Conservation (phyloP, 92 coral and sea anemone species). For the Anthopleura xanthogrammica region DNA sequence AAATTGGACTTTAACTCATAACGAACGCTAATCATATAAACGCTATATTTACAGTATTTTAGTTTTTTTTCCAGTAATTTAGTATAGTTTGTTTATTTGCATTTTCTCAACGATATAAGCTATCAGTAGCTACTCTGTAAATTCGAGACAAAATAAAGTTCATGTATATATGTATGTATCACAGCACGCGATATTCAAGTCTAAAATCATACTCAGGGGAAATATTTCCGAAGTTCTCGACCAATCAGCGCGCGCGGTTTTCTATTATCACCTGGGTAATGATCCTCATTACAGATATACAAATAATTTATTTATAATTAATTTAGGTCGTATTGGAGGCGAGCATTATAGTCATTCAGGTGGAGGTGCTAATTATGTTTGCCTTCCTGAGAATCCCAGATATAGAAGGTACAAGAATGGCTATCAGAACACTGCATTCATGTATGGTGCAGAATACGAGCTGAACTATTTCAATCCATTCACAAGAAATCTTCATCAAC, state of each 20-base stretch:
- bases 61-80: not conserved
- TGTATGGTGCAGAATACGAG: too few relatives aligned
- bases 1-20: not conserved
- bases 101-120: conserved; percentile 11
- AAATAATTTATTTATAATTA: too few relatives aligned
- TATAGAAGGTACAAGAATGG: conserved; percentile 1
- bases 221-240: too few relatives aligned
- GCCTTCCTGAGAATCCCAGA: conserved; percentile 5
- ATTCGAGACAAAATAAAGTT: conserved; percentile 2
- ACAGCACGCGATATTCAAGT: too few relatives aligned
- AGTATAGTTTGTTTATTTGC: not conserved
- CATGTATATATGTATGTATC: not conserved
- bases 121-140: not conserved
- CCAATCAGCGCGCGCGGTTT: too few relatives aligned
- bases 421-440: too few relatives aligned
- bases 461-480: too few relatives aligned
- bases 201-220: too few relatives aligned
- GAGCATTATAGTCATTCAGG: not conserved
- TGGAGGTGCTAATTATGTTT: conserved; percentile 21
- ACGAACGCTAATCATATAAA: not conserved
- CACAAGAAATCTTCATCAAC: too few relatives aligned
- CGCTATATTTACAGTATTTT: too few relatives aligned
- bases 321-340: conserved; percentile 25
- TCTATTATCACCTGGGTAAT: too few relatives aligned
- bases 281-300: too few relatives aligned